Evolutionary conservation across 2,888 invertebrate species (phyloP).

Genomic region (Tridacna gigas): DNA sequence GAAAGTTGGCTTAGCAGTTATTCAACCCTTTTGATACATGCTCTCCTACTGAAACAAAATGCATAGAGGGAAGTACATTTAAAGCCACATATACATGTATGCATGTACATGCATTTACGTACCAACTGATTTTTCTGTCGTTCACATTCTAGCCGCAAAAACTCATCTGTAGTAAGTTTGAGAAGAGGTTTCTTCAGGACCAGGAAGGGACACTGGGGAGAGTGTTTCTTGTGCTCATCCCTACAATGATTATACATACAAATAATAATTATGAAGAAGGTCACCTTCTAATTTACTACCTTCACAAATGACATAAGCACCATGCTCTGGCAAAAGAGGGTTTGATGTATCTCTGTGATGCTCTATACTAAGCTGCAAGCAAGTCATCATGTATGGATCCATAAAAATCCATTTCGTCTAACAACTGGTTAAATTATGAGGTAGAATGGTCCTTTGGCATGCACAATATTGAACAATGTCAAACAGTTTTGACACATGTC

Average conservation of each 20-base stretch:
- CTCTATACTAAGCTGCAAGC: no score
- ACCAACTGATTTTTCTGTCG: slow-evolving; percentile 72
- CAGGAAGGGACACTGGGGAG: slow-evolving; percentile 90
- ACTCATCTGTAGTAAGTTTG: slow-evolving; percentile 86
- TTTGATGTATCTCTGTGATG: no score
- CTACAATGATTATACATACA: slow-evolving; percentile 72
- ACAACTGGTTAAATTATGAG: no score
- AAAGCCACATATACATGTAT: no score
- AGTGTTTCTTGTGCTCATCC: slow-evolving; percentile 90
- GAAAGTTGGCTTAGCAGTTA: no score
- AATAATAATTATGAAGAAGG: neutral
- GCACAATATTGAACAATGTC: neutral
- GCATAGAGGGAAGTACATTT: no score
- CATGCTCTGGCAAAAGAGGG: no score
- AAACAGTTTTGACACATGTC: neutral
- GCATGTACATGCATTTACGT: slow-evolving; percentile 27
- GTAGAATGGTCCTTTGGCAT: no score
- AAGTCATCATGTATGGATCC: no score
- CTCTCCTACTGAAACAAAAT: no score
- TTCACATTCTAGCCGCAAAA: slow-evolving; percentile 70
- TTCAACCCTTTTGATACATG: no score
- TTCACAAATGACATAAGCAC: neutral
- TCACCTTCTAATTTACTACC: neutral
- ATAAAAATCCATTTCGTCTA: no score
- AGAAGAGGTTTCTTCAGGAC: slow-evolving; percentile 88